phyloP scores from a whole-genome alignment of 2,888 invertebrate genomes.

The Euzetes globulus region DNA sequence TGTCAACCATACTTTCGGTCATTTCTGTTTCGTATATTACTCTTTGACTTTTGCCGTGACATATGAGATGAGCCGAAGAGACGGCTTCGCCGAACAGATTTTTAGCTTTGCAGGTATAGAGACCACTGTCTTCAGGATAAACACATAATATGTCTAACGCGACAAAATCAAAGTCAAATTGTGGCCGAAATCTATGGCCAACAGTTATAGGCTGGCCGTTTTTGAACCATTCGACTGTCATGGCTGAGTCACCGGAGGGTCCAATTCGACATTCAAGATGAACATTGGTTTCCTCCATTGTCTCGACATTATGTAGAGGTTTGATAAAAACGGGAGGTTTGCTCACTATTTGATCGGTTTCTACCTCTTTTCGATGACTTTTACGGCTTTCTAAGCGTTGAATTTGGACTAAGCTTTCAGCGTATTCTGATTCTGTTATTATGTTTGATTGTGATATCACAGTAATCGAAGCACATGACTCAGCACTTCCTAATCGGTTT shows the following conservation, averaged over 20 bases:
- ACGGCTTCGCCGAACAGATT: conserved; percentile 87
- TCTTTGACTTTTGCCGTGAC: conserved; percentile 41
- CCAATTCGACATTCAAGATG: conserved; percentile 85
- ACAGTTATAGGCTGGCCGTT: conserved; percentile 46
- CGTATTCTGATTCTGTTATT: conserved; percentile 75
- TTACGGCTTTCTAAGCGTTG: conserved; percentile 66
- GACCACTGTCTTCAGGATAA: conserved; percentile 93
- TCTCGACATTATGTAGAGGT: conserved; percentile 65
- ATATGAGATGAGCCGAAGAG: conserved; percentile 2
- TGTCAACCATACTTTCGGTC: conserved; percentile 83
- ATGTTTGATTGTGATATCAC: conserved; percentile 65
- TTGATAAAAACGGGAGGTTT: conserved; percentile 55
- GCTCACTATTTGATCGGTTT: conserved; percentile 45
- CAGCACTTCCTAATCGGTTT: conserved; percentile 85
- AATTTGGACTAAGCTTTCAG: conserved; percentile 67
- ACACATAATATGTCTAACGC: conserved; percentile 90
- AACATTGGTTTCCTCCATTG: conserved; percentile 57
- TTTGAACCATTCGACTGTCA: conserved; percentile 52
- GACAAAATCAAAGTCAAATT: conserved; percentile 95
- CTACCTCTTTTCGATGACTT: conserved; percentile 36
- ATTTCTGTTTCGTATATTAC: conserved; percentile 83
- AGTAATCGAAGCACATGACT: conserved; percentile 61
- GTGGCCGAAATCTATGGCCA: conserved; percentile 63
- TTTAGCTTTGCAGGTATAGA: conserved; percentile 88
- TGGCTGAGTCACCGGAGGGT: conserved; percentile 82